Conservation (phyloP, 2,888 invertebrate genomes). For the Chrysolina americana region DNA sequence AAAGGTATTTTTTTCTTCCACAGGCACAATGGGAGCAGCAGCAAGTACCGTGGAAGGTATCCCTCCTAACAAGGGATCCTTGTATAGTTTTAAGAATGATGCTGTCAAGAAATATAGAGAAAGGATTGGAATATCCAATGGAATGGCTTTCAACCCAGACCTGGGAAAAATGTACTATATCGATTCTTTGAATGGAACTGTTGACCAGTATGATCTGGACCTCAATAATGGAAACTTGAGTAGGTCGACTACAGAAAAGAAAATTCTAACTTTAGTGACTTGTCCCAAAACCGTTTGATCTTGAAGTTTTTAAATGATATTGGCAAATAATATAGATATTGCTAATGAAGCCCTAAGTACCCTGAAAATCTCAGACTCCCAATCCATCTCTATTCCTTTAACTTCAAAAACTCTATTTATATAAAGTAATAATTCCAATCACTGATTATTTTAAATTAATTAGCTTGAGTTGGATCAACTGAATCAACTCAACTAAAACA, state of each 20-base stretch:
- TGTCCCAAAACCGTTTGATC: no score
- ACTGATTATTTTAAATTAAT: no score
- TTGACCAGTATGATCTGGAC: conserved; percentile 70
- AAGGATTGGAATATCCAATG: conserved; percentile 71
- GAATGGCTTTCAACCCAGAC: conserved; percentile 80
- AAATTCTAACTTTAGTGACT: not conserved
- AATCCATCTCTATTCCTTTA: no score
- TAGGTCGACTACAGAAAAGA: not conserved
- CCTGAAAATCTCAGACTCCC: no score
- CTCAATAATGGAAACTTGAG: not conserved
- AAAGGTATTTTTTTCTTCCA: conserved; percentile 16
- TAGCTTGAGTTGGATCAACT: no score
- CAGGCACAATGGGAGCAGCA: conserved; percentile 60
- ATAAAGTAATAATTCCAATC: no score
- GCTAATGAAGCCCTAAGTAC: no score
- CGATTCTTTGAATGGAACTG: conserved; percentile 76
- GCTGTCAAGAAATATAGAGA: conserved; percentile 52
- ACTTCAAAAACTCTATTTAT: no score
- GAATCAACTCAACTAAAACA: no score
- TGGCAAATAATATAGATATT: no score
- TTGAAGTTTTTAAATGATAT: no score
- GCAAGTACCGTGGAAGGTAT: conserved; percentile 44
- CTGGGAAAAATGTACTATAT: conserved; percentile 82
- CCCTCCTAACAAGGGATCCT: conserved; percentile 48
- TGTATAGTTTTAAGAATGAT: conserved; percentile 53